phyloP scores from a whole-genome alignment of 2,888 invertebrate species.

The Synanthedon vespiformis region DNA sequence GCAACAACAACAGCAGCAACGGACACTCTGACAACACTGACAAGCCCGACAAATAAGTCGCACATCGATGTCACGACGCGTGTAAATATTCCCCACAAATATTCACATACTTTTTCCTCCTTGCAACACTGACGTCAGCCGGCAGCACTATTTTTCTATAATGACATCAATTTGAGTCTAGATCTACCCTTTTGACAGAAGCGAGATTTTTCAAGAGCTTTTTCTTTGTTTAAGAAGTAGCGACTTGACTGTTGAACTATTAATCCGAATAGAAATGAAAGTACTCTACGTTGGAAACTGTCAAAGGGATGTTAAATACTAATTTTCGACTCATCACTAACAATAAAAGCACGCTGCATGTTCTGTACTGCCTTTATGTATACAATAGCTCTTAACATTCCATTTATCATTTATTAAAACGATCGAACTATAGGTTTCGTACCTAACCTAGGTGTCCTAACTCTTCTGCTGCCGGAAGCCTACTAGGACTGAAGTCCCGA shows the following conservation, averaged over 20 bases:
- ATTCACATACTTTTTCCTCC: conserved; percentile 18
- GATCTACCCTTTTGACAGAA: no score
- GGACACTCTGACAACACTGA: neutral
- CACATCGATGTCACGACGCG: neutral
- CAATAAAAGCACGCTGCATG: conserved; percentile 30
- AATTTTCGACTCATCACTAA: conserved; percentile 70
- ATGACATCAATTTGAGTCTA: no score
- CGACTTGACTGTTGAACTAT: no score
- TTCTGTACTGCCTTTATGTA: conserved; percentile 31
- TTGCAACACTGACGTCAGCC: conserved; percentile 44
- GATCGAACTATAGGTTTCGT: conserved; percentile 31
- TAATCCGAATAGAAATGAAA: no score
- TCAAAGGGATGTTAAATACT: conserved; percentile 21
- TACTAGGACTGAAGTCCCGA: conserved; percentile 18
- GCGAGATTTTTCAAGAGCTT: no score
- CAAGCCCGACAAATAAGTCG: neutral
- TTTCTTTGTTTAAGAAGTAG: no score
- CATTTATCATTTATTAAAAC: conserved; percentile 29
- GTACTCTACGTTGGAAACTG: no score
- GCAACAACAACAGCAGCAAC: neutral
- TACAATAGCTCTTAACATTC: conserved; percentile 45
- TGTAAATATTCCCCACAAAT: neutral
- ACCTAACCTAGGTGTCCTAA: neutral
- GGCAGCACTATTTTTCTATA: no score
- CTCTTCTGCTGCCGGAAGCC: no score